Evolutionary conservation across 2,113 vertebrate species (phyloP), one percentile per base, ranked within the genome.

Genomic region (Clupea harengus): DNA sequence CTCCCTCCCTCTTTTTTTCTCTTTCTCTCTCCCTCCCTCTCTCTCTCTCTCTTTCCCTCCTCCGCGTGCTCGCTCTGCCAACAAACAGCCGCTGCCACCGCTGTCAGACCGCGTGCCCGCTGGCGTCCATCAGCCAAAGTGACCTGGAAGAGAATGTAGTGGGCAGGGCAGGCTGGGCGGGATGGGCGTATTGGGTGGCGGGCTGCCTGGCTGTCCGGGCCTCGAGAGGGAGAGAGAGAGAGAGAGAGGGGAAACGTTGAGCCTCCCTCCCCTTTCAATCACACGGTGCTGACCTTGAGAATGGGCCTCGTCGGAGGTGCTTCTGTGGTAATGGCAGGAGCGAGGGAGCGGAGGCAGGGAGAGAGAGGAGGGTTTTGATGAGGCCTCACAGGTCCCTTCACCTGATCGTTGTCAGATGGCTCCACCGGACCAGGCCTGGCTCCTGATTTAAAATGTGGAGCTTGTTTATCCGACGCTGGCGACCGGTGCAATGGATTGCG

Each of bases 41-140:
- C 18, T 64, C 60, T 64, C 60, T 25, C 20, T 5, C 60, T n/a
- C 20, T 8, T 22, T 64, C 3, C 7, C 20, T 8, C 20, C 22
- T 88, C 88, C 86, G 83, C 83, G 64, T 64, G 20, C 18, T 84
- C 60, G 84, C 88, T 5, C 44, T 39, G 32, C 85, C 88, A 85
- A 88, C 87, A 88, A 88, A 86, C 84, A 47, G 83, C 87, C 83
- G 60, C 85, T 85, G 85, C 87, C 45, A 60, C 45, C 52, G 47
- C 88, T 88, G 84, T 88, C 85, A 85, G 87, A 86, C 52, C 54
- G 78, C 28, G 86, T 84, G 85, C 84, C 87, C 89, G 87, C 90
- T 86, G 88, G 86, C 83, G 64, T 72, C 57, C 86, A 86, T 85
- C 54, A 60, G 54, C 89, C 60, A 80, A 22, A 39, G 57, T 85